Evolutionary conservation across 1,140 invertebrate species (phyloP).

Genomic region (Nylanderia fulva): DNA sequence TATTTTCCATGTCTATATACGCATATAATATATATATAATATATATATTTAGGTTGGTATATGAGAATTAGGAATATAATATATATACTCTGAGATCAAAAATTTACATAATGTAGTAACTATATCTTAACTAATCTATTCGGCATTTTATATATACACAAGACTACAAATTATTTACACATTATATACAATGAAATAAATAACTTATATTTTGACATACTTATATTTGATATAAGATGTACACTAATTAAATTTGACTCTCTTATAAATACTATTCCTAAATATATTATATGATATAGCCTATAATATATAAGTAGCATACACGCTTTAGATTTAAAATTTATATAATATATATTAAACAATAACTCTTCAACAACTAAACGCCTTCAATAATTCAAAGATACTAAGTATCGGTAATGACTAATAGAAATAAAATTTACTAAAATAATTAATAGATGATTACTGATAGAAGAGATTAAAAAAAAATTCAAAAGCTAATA

Average conservation of each 20-base stretch:
- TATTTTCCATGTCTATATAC: conserved; percentile 50
- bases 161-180: conserved; percentile 74
- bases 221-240: background rate
- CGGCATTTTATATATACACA: conserved; percentile 77
- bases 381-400: too few relatives aligned
- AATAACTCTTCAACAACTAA: background rate
- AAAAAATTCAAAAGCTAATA: too few relatives aligned
- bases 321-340: background rate
- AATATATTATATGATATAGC: background rate
- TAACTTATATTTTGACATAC: conserved; percentile 67
- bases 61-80: conserved; percentile 47
- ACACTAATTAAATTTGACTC: conserved; percentile 23
- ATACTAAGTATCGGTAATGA: background rate
- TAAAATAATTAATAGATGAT: too few relatives aligned
- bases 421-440: too few relatives aligned
- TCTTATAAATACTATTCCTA: background rate
- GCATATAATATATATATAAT: conserved; percentile 31
- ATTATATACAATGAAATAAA: conserved; percentile 82
- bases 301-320: background rate
- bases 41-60: conserved; percentile 47
- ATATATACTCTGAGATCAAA: conserved; percentile 72
- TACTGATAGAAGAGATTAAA: too few relatives aligned
- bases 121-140: conserved; percentile 22
- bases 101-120: conserved; percentile 48
- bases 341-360: background rate